Percentiles rank a stretch among this genome's conserved stretches.
These are phyloP conservation scores for Eptatretus burgeri DNA, from an alignment of 2,113 vertebrate genomes.

Conservation along the genomic window DNA sequence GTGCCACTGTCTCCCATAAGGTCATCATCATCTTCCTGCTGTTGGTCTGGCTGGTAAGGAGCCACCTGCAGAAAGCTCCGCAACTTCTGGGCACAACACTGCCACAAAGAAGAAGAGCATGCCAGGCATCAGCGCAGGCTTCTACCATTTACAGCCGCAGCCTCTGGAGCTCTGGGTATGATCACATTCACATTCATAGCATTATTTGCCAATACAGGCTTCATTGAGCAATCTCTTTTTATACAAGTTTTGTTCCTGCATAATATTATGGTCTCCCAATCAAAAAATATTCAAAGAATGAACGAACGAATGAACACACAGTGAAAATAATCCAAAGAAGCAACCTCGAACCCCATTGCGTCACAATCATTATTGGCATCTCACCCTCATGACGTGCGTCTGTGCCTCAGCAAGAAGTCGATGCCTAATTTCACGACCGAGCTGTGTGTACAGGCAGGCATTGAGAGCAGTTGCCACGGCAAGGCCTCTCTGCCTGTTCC, in stretches of 20 bases:
- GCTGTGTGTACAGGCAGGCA: slow-evolving; percentile 85
- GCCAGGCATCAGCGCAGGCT: no score
- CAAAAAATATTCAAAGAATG: neutral
- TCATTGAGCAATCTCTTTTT: no score
- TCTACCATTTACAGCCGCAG: no score
- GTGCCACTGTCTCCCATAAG: slow-evolving; percentile 50
- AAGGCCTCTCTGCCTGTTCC: slow-evolving; percentile 75
- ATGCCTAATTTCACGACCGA: slow-evolving; percentile 87
- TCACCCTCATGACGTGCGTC: slow-evolving; percentile 71
- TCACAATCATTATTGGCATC: neutral
- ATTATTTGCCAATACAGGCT: no score
- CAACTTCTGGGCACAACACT: slow-evolving; percentile 76
- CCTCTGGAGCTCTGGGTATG: no score
- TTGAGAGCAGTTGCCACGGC: slow-evolving; percentile 63
- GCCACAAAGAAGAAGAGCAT: no score
- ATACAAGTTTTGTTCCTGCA: no score
- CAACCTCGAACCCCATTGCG: no score
- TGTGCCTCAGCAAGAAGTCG: slow-evolving; percentile 71
- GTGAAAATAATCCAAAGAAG: accelerated
- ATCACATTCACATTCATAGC: no score
- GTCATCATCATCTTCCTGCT: slow-evolving; percentile 51
- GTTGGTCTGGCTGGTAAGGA: slow-evolving; percentile 67
- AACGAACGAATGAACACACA: neutral
- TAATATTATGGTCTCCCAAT: neutral
- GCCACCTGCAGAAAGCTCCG: slow-evolving; percentile 84